These are phyloP conservation scores for Choristoneura fumiferana DNA, from an alignment of 1,140 invertebrate genomes.

Conservation along the genomic window DNA sequence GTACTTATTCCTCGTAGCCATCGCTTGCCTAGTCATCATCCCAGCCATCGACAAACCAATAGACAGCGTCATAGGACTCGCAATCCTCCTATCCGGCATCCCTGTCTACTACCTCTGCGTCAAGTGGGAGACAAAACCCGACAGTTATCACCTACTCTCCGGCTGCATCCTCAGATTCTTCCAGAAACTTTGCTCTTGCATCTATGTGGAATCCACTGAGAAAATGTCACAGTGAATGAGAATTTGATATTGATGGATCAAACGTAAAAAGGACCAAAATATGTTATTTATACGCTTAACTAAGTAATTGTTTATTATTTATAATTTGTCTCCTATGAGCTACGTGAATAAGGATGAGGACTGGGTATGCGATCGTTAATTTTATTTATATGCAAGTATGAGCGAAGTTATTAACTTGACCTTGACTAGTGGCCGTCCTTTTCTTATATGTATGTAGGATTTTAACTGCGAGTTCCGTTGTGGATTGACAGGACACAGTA, in stretches of 20 bases:
- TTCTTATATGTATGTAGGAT: too few relatives aligned
- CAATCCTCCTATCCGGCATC: slow-evolving; percentile 92
- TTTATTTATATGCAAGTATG: too few relatives aligned
- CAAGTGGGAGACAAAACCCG: slow-evolving; percentile 88
- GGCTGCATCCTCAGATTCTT: slow-evolving; percentile 65
- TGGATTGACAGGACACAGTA: too few relatives aligned
- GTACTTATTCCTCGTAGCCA: slow-evolving; percentile 90
- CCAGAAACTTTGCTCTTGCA: slow-evolving; percentile 74
- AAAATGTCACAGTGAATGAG: slow-evolving; percentile 54
- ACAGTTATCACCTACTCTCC: slow-evolving; percentile 60
- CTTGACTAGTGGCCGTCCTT: too few relatives aligned
- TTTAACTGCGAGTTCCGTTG: too few relatives aligned
- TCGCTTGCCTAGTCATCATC: slow-evolving; percentile 89
- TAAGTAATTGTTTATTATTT: too few relatives aligned
- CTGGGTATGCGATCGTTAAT: too few relatives aligned
- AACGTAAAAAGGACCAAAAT: slow-evolving; percentile 31
- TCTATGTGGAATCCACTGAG: slow-evolving; percentile 65
- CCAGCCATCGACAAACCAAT: slow-evolving; percentile 88
- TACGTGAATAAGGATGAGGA: too few relatives aligned
- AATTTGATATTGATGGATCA: slow-evolving; percentile 16
- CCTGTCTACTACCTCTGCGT: slow-evolving; percentile 95
- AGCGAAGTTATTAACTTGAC: too few relatives aligned
- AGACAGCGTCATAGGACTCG: slow-evolving; percentile 90
- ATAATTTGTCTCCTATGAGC: too few relatives aligned
- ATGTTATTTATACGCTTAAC: slow-evolving; percentile 13